Percentiles rank a stretch among this genome's conserved stretches.
Conservation (phyloP, 2,113 vertebrate species). For the Heterotis niloticus region DNA sequence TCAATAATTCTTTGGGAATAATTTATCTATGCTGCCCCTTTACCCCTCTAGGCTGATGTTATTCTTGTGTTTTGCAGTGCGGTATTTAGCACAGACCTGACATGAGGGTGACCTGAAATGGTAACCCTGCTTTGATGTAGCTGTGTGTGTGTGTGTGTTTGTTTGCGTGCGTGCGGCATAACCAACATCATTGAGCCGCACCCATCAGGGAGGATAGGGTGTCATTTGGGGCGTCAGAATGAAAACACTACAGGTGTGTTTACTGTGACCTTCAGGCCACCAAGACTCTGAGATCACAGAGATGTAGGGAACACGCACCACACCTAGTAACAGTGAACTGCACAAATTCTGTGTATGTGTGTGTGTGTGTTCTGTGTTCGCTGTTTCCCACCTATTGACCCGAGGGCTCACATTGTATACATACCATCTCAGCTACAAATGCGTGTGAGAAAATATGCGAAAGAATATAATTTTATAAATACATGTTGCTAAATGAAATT, state of each 20-base stretch:
- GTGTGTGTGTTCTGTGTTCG: not conserved
- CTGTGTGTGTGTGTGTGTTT: not conserved
- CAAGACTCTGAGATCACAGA: not conserved
- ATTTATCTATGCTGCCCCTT: not conserved
- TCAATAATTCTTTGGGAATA: not conserved
- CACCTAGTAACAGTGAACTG: not conserved
- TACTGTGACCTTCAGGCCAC: not conserved
- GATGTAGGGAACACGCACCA: not conserved
- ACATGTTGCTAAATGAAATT: too few relatives aligned
- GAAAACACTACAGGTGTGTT: slow-evolving; percentile 7
- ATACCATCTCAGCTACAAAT: too few relatives aligned
- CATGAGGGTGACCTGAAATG: slow-evolving; percentile 4
- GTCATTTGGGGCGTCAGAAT: not conserved
- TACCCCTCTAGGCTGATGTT: not conserved
- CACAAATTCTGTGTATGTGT: not conserved
- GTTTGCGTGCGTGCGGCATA: not conserved
- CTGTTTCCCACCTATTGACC: not conserved
- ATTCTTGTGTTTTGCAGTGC: not conserved
- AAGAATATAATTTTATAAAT: too few relatives aligned
- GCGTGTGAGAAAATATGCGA: too few relatives aligned
- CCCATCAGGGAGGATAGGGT: not conserved
- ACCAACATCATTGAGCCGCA: not conserved
- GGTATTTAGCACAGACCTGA: not conserved
- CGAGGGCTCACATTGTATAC: too few relatives aligned
- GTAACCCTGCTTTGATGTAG: not conserved